These are phyloP conservation scores for Turdus rufiventris DNA, from an alignment of 2,113 vertebrate species.

Conservation along the genomic window DNA sequence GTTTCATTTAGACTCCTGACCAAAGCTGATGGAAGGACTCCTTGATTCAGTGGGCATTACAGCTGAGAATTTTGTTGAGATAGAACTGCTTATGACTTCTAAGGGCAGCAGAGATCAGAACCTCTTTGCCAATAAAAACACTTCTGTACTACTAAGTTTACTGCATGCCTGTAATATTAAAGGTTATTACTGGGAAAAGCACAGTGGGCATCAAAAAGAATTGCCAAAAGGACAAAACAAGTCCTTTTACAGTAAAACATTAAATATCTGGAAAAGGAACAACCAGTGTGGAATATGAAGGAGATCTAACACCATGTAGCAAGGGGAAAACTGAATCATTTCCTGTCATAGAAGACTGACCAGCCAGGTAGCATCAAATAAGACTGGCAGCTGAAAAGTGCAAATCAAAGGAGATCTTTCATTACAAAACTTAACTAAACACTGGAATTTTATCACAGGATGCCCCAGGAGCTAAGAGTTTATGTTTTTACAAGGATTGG, in stretches of 20 bases:
- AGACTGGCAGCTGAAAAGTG: not conserved
- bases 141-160: not conserved
- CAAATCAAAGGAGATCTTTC: not conserved
- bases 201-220: not conserved
- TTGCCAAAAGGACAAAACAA: not conserved
- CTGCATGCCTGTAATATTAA: not conserved
- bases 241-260: not conserved
- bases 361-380: not conserved
- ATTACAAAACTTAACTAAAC: not conserved
- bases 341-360: not conserved
- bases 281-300: not conserved
- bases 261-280: not conserved
- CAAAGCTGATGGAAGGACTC: not conserved
- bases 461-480: not conserved
- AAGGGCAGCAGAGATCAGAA: not conserved
- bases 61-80: not conserved
- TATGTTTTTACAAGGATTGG: not conserved
- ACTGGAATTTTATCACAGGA: not conserved
- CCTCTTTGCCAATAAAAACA: not conserved
- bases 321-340: not conserved
- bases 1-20: not conserved
- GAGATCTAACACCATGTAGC: not conserved
- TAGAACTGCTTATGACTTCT: not conserved
- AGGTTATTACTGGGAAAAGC: not conserved
- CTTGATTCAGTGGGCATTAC: not conserved